Percentiles rank a stretch among this genome's conserved stretches.
These are phyloP conservation scores for Chroicocephalus ridibundus DNA, from an alignment of 2,113 vertebrate species.

Conservation along the genomic window DNA sequence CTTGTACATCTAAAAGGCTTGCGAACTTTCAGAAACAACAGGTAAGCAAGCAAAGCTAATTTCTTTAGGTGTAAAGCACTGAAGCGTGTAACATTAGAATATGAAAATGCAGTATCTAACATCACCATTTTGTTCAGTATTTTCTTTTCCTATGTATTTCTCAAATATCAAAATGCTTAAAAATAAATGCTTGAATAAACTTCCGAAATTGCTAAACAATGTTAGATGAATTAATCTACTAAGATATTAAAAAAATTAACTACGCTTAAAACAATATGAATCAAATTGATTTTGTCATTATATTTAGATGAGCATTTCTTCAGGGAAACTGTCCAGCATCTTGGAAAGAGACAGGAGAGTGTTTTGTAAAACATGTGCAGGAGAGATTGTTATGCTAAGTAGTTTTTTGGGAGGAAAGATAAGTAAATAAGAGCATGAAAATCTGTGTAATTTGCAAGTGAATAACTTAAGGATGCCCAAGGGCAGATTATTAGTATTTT, in stretches of 20 bases:
- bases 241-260: neutral
- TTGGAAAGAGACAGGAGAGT: neutral
- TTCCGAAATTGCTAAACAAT: neutral
- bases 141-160: neutral
- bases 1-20: neutral
- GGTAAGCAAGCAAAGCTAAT: neutral
- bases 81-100: neutral
- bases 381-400: constrained; percentile 19
- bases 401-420: constrained; percentile 9
- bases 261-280: neutral
- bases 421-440: constrained; percentile 27
- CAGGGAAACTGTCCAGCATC: neutral
- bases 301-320: neutral
- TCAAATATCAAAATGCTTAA: neutral
- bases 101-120: neutral
- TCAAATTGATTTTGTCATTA: neutral
- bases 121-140: neutral
- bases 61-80: neutral
- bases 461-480: constrained; percentile 31
- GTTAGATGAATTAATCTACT: neutral
- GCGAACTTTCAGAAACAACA: neutral
- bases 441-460: constrained; percentile 23
- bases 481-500: constrained; percentile 41
- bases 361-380: neutral
- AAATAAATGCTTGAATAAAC: neutral